Evolutionary conservation across 2,888 invertebrate species (phyloP).

Genomic region (Sepiola atlantica): DNA sequence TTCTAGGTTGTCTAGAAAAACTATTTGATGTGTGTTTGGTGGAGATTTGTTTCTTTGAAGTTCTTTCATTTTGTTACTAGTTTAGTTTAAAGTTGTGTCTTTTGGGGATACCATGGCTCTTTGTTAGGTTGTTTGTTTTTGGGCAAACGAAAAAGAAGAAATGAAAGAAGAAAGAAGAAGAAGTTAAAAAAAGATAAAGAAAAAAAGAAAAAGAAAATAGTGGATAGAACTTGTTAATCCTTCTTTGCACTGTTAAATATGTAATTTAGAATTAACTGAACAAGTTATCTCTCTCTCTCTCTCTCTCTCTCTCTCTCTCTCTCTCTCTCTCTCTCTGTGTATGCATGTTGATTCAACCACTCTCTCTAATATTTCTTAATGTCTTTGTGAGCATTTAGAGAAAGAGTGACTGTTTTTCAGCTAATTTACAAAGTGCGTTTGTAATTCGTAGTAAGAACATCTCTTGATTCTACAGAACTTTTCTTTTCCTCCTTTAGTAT

Average conservation of each 20-base stretch:
- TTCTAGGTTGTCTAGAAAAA: neutral
- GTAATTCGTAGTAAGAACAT: too few relatives aligned
- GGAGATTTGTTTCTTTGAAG: too few relatives aligned
- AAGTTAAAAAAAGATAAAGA: too few relatives aligned
- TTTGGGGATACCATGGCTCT: neutral
- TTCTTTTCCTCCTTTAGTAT: too few relatives aligned
- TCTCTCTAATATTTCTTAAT: too few relatives aligned
- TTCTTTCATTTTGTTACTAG: neutral
- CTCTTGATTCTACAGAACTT: too few relatives aligned
- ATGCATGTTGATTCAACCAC: too few relatives aligned
- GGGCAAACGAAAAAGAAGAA: too few relatives aligned
- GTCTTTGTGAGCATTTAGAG: too few relatives aligned
- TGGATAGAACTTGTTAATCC: neutral
- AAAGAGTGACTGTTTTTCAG: too few relatives aligned
- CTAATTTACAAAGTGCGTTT: too few relatives aligned
- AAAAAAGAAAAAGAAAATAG: neutral
- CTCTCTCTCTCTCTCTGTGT: neutral
- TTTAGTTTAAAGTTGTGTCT: neutral
- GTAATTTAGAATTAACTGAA: neutral
- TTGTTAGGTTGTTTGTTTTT: neutral
- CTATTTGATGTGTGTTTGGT: neutral
- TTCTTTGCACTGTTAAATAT: neutral
- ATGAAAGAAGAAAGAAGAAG: too few relatives aligned
- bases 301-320: slow-evolving; percentile 14
- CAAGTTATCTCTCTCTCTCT: neutral